Evolutionary conservation across 2,888 invertebrate genomes (phyloP), one percentile per base, ranked within the genome.

Genomic region (Drosophila planitibia): DNA sequence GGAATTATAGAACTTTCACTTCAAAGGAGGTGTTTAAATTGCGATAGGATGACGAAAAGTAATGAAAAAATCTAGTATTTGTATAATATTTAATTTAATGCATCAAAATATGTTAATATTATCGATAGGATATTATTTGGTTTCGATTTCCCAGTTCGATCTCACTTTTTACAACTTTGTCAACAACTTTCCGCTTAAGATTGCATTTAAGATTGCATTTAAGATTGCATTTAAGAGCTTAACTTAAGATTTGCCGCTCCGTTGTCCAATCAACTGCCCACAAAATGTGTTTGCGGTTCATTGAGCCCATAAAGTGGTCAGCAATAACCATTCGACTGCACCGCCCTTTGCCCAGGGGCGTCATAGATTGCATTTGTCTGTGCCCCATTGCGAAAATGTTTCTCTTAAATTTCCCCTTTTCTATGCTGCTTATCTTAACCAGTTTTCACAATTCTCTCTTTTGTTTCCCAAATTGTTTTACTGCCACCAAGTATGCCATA

Each of bases 351-450:
- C 22, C 30, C 2, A 19, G 30, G 10, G 49, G 62, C 33, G 33
- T 41, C 39, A 52, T 52, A 83, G 80, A 85, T 80, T 73, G 64
- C 74, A 83, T 81, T 88, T 85, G 75, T 71, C 75, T 59, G 58
- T 30, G 62, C 4, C 53, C 62, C 35, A 65, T 57, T 70, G 70
- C 69, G 16, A 74, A 81, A 60, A 61, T 37, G 74, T 79, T 79
- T 51, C 41, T 6, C 22, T 19, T 19, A 19, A 19, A 3, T 6
- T 47, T 32, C 2, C 7, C 25, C 33, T 12, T 28, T 28, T 12
- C 12, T 10, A 5, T 30, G 16, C 22, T 33, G 30, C 39, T 39
- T 53, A 64, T 30, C 30, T 28, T 30, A 30, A 28, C 14, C 32
- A 37, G 33, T 41, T 63, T 54, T 39, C 35, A n/a, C 35, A 16